Evolutionary conservation across 2,888 invertebrate genomes (phyloP).

Genomic region (Sphecodes monilicornis): DNA sequence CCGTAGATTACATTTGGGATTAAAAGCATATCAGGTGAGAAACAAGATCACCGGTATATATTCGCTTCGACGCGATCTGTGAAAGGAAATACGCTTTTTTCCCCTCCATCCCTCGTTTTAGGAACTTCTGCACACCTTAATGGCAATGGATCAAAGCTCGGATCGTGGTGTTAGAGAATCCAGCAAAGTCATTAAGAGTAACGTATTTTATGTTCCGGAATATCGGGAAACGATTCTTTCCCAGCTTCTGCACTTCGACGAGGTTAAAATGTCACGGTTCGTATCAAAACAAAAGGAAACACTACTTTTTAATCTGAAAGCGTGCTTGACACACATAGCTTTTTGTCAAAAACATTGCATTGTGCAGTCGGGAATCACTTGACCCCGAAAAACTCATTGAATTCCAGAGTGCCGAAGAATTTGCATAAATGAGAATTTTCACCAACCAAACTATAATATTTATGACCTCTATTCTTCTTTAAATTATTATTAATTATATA

Average conservation of each 20-base stretch:
- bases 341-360: neutral
- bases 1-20: conserved; percentile 92
- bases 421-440: neutral
- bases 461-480: no score
- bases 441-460: neutral
- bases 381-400: neutral
- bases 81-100: conserved; percentile 13
- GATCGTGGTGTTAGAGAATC: conserved; percentile 91
- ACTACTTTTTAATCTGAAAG: neutral
- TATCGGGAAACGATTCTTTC: conserved; percentile 95
- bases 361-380: neutral
- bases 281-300: conserved; percentile 70
- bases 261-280: conserved; percentile 93
- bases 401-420: neutral
- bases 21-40: conserved; percentile 88
- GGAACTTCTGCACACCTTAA: conserved; percentile 94
- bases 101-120: conserved; percentile 81
- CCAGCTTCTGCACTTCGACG: conserved; percentile 93
- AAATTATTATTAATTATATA: no score
- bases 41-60: neutral
- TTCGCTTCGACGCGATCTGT: neutral
- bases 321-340: neutral
- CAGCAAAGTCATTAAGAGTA: conserved; percentile 94
- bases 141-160: conserved; percentile 91
- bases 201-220: conserved; percentile 96